These are phyloP conservation scores for Bruchidius siliquastri DNA, from an alignment of 2,888 invertebrate species.

Conservation along the genomic window DNA sequence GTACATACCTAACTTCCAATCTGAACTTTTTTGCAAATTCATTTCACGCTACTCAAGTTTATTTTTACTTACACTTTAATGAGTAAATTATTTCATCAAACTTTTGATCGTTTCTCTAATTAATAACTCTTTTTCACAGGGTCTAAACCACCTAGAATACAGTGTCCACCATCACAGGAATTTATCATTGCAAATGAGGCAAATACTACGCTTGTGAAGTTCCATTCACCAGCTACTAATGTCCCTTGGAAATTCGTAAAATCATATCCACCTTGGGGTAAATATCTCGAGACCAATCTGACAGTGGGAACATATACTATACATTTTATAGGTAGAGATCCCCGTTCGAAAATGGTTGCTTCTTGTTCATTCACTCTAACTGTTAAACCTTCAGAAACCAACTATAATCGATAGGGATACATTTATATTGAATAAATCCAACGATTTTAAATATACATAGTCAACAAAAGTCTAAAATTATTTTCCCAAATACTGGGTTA, in stretches of 20 bases:
- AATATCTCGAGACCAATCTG: constrained; percentile 48
- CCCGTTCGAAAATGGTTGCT: constrained; percentile 43
- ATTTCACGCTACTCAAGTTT: too few relatives aligned
- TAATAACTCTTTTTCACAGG: constrained; percentile 11
- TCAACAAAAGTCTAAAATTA: too few relatives aligned
- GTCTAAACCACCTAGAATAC: constrained; percentile 28
- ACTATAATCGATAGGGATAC: neutral
- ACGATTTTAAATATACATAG: too few relatives aligned
- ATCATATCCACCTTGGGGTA: constrained; percentile 51
- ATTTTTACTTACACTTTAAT: too few relatives aligned
- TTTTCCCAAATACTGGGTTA: too few relatives aligned
- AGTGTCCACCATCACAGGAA: constrained; percentile 51
- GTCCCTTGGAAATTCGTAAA: constrained; percentile 53
- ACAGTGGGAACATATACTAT: constrained; percentile 49
- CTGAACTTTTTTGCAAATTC: too few relatives aligned
- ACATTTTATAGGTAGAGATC: constrained; percentile 50
- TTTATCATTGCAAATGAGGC: constrained; percentile 21
- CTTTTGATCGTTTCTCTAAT: neutral
- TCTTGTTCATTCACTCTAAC: constrained; percentile 26
- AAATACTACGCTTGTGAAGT: constrained; percentile 32
- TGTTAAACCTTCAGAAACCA: constrained; percentile 7
- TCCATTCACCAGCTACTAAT: constrained; percentile 41
- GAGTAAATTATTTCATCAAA: neutral
- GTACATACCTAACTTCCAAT: too few relatives aligned
- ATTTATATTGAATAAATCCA: neutral